Evolutionary conservation across 1,140 invertebrate species (phyloP).

Genomic region (Steinernema khuongi): DNA sequence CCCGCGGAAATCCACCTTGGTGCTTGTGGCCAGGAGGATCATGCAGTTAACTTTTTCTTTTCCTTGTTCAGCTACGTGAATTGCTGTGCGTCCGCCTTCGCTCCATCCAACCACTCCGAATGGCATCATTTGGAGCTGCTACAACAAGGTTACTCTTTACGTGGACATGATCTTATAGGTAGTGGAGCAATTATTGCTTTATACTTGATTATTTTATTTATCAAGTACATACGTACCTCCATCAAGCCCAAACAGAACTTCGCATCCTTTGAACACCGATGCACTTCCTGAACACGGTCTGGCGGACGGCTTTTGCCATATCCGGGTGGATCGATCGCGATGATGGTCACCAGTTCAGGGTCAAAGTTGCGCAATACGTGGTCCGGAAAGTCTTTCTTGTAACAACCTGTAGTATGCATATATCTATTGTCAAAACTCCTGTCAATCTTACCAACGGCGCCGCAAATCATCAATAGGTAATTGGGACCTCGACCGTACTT

Average conservation of each 20-base stretch:
- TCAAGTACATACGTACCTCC: conserved; percentile 27
- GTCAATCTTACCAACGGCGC: conserved; percentile 47
- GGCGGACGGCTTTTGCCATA: conserved; percentile 56
- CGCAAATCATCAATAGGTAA: conserved; percentile 54
- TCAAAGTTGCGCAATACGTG: conserved; percentile 49
- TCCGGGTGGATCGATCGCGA: conserved; percentile 55
- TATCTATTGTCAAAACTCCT: not conserved
- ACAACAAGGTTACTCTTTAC: no score
- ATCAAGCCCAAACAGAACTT: conserved; percentile 49
- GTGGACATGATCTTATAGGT: conserved; percentile 10
- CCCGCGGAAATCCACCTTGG: conserved; percentile 53
- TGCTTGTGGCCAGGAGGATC: conserved; percentile 51
- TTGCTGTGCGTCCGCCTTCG: conserved; percentile 55
- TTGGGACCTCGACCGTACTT: conserved; percentile 50
- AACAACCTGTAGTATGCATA: conserved; percentile 46
- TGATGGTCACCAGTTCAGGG: conserved; percentile 44
- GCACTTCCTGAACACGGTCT: conserved; percentile 53
- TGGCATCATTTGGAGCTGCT: conserved; percentile 45
- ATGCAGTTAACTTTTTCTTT: conserved; percentile 41
- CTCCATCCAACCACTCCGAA: conserved; percentile 55
- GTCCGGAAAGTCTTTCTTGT: conserved; percentile 56
- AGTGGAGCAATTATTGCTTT: not conserved
- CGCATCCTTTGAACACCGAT: conserved; percentile 52
- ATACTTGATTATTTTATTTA: not conserved
- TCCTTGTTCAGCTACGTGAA: conserved; percentile 50